Percentiles rank a stretch among this genome's conserved stretches.
phyloP scores from a whole-genome alignment of 2,113 vertebrate species.

The Forbesichthys agassizii region DNA sequence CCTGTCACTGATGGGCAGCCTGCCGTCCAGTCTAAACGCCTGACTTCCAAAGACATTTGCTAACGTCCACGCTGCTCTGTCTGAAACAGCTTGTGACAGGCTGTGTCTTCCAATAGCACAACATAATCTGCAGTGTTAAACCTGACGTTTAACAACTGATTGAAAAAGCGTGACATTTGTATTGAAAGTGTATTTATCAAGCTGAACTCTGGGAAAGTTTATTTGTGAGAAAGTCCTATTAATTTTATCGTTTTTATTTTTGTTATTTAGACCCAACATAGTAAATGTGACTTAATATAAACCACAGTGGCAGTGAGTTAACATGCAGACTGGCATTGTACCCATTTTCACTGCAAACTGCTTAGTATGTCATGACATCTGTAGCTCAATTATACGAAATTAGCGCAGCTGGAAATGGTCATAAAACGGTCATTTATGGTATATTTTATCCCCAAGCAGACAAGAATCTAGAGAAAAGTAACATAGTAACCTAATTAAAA shows the following conservation, averaged over 20 bases:
- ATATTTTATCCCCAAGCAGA: constrained; percentile 61
- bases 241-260: neutral
- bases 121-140: neutral
- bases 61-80: constrained; percentile 45
- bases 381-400: constrained; percentile 57
- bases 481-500: constrained; percentile 79
- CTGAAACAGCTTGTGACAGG: constrained; percentile 66
- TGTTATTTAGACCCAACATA: neutral
- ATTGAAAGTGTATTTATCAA: neutral
- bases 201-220: neutral
- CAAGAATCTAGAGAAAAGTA: constrained; percentile 57
- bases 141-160: neutral
- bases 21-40: constrained; percentile 66
- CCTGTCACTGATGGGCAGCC: constrained; percentile 72
- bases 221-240: neutral
- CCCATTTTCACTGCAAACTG: constrained; percentile 6
- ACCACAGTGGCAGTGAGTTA: neutral
- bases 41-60: constrained; percentile 59
- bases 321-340: constrained; percentile 12
- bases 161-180: neutral
- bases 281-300: neutral
- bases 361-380: constrained; percentile 36
- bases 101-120: constrained; percentile 20
- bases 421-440: constrained; percentile 54
- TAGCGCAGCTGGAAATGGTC: constrained; percentile 48